Base-by-base conservation (phyloP, 2,888 invertebrate genomes). In the Linyphia triangularis region DNA sequence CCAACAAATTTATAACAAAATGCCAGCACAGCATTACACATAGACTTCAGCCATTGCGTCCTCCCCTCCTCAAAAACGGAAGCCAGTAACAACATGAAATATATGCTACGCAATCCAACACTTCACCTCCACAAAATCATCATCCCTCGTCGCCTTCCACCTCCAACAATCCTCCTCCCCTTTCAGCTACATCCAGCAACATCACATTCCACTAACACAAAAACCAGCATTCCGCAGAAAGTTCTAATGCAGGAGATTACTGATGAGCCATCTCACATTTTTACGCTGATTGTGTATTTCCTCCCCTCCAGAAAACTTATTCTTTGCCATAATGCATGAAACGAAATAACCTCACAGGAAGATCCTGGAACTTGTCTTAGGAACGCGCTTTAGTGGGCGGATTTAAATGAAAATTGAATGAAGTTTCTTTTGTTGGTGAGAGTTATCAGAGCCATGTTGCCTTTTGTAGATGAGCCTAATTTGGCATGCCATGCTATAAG, bases 341-440 rank as follows among this genome's bases (percentile, higher is more conserved):
- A 70, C 61, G 69, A 78, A 78, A 78, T 78, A 63, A 63, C 26
- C 70, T 16, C 24, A 33, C 28, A 28, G 22, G 33, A 40, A 40
- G 40, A 40, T 57, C 59, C 86, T 75, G 81, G 59, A 88, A 26
- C 81, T 73, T 75, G 33, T 88, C 86, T 73, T 6, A 16, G 19
- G 57, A 19, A 13, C 4, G 22, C n/a, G 57, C 13, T n/a, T 51
- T 51, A n/a, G 13, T 13, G 13, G 51, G 63, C 51, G 81, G 72
- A 63, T 82, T 81, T 81, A 88, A 88, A 88, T 88, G 86, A 88
- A 88, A 88, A 88, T 88, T 88, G 86, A 88, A 88, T 88, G 81
- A 72, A 73, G 33, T 30, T 82, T 88, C 75, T 75, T 86, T 88
- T 81, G 57, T 51, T 30, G 51, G 10, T 40, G 37, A 26, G 59